These are phyloP conservation scores for Orestias chungarensis DNA, from an alignment of 2,797 vertebrate species.

Conservation along the genomic window DNA sequence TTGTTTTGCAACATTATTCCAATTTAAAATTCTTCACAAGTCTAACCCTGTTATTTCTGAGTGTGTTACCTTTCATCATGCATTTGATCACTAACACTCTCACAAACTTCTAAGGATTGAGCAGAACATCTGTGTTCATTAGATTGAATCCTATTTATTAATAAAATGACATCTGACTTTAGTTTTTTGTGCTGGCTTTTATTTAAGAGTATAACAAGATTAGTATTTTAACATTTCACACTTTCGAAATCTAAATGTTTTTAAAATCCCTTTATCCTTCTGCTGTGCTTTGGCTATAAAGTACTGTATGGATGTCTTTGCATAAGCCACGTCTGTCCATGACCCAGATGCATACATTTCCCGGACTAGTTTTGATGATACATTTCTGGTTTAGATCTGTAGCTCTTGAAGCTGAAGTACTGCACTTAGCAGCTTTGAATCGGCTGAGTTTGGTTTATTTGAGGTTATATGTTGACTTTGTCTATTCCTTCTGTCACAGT, in stretches of 20 bases:
- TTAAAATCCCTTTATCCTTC: not conserved
- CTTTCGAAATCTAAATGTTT: not conserved
- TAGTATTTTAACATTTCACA: not conserved
- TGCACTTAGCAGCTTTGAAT: conserved; percentile 50
- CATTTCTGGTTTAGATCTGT: not conserved
- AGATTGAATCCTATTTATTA: not conserved
- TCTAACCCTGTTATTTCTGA: not conserved
- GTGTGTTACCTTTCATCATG: not conserved
- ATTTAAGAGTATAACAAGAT: not conserved
- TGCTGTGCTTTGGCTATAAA: not conserved
- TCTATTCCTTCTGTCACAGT: conserved; percentile 8
- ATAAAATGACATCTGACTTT: not conserved
- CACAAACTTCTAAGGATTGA: not conserved
- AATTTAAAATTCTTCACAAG: not conserved
- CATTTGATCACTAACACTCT: not conserved
- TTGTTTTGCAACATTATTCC: not conserved
- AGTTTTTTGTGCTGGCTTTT: not conserved
- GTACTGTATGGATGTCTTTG: not conserved
- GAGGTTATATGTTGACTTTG: conserved; percentile 56
- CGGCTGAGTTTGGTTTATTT: conserved; percentile 56
- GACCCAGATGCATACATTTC: not conserved
- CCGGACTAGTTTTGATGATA: conserved; percentile 6
- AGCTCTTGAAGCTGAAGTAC: conserved; percentile 32
- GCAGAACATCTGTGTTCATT: not conserved
- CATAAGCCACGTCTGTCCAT: not conserved